Evolutionary conservation across 2,113 vertebrate genomes (phyloP).

Genomic region (Catharus minimus): DNA sequence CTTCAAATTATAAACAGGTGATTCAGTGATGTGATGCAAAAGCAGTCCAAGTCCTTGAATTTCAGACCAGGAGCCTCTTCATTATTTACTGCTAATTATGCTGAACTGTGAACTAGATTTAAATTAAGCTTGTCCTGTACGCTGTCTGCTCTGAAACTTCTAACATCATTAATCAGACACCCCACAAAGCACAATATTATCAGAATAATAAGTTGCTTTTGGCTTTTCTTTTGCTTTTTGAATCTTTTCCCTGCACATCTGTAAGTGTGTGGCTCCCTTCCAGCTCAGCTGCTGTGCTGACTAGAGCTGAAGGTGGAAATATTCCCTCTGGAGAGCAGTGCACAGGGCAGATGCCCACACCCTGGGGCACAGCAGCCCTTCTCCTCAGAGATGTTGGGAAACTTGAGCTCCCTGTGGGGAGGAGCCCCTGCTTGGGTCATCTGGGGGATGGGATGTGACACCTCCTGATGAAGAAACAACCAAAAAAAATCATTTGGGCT

Average conservation of each 20-base stretch:
- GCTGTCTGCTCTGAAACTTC: background rate
- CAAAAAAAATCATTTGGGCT: background rate
- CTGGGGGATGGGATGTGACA: background rate
- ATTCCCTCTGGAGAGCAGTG: background rate
- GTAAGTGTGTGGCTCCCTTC: background rate
- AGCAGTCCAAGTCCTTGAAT: background rate
- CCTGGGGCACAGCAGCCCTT: background rate
- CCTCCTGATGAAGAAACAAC: background rate
- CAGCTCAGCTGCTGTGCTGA: background rate
- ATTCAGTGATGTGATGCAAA: background rate
- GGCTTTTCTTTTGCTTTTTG: background rate
- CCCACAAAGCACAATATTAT: background rate
- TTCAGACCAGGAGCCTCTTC: background rate
- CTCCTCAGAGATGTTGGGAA: background rate
- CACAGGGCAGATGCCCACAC: background rate
- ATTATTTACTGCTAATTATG: background rate
- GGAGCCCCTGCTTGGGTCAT: accelerated
- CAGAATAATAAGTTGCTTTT: background rate
- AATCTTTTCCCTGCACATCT: background rate
- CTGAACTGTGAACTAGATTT: background rate
- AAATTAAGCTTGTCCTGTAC: background rate
- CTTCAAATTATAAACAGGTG: conserved; percentile 29
- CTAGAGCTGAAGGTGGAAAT: background rate
- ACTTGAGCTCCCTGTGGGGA: background rate
- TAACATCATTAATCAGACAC: background rate